A percentile compares a stretch with the other conserved stretches of the same genome.
phyloP scores from a whole-genome alignment of 2,888 invertebrate species.

The Archips xylosteana region DNA sequence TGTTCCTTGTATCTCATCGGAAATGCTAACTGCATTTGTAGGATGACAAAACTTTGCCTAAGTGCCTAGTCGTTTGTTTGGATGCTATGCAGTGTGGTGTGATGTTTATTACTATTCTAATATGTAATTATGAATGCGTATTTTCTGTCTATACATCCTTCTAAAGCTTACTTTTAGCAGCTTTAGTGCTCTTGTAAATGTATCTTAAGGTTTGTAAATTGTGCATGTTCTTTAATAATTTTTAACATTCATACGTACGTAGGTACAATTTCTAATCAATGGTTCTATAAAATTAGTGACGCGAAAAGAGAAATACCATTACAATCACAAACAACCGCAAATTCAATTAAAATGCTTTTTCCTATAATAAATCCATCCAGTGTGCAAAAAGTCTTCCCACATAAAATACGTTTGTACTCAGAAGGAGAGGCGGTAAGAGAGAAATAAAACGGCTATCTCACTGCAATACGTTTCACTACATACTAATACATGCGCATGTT shows the following conservation, averaged over 20 bases:
- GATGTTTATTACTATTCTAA: not conserved
- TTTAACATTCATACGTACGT: no score
- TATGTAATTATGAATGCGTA: no score
- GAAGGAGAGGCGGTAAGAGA: slow-evolving; percentile 53
- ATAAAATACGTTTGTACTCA: slow-evolving; percentile 57
- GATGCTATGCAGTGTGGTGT: not conserved
- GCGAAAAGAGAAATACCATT: no score
- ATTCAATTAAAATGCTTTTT: not conserved
- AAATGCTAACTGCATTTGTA: slow-evolving; percentile 38
- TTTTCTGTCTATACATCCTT: no score
- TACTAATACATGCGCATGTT: slow-evolving; percentile 53
- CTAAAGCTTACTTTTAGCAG: no score
- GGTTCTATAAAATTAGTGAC: no score
- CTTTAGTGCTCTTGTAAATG: no score
- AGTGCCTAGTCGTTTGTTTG: not conserved
- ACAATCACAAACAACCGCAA: not conserved
- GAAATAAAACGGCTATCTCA: slow-evolving; percentile 70
- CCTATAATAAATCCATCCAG: slow-evolving; percentile 32
- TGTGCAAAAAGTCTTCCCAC: slow-evolving; percentile 34
- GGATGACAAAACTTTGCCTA: slow-evolving; percentile 19
- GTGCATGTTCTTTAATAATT: no score
- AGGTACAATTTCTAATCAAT: no score
- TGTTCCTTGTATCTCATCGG: slow-evolving; percentile 50
- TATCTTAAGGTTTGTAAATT: no score
- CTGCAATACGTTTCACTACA: slow-evolving; percentile 63